Evolutionary conservation across 2,797 vertebrate species (phyloP).

Genomic region (Poecilia gillii): DNA sequence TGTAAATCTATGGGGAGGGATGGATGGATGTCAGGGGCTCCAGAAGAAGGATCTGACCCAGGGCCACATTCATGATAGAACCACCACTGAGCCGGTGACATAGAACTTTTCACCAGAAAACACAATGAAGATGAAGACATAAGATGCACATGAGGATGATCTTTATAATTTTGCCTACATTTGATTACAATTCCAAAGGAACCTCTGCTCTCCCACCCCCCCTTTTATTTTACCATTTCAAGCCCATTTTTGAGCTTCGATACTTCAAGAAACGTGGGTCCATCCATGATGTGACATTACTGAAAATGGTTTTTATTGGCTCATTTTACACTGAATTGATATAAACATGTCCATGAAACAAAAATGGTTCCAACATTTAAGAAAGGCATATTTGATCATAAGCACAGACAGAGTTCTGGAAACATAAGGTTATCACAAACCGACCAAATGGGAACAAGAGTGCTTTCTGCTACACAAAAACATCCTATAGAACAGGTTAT

Average conservation of each 20-base stretch:
- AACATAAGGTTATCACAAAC: slow-evolving; percentile 90
- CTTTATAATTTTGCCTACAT: background rate
- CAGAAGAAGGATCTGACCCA: background rate
- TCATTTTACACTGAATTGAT: slow-evolving; percentile 93
- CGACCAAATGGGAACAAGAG: slow-evolving; percentile 96
- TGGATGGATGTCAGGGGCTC: background rate
- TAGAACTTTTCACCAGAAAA: background rate
- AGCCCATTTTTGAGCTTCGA: background rate
- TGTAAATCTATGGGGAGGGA: background rate
- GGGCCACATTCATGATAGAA: background rate
- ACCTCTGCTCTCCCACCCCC: too few species aligned
- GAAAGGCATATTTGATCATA: slow-evolving; percentile 92
- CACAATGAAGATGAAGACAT: background rate
- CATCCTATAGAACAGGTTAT: slow-evolving; percentile 93
- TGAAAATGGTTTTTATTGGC: slow-evolving; percentile 97
- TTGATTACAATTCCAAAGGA: background rate
- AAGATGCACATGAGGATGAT: background rate
- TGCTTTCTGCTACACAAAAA: slow-evolving; percentile 95
- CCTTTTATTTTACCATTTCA: background rate
- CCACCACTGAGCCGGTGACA: background rate
- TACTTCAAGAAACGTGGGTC: slow-evolving; percentile 44
- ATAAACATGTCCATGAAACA: slow-evolving; percentile 92
- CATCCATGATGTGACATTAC: slow-evolving; percentile 85
- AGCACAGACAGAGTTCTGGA: slow-evolving; percentile 93
- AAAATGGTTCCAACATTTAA: slow-evolving; percentile 93